phyloP scores from a whole-genome alignment of 2,797 vertebrate genomes.

The Esox masquinongy region DNA sequence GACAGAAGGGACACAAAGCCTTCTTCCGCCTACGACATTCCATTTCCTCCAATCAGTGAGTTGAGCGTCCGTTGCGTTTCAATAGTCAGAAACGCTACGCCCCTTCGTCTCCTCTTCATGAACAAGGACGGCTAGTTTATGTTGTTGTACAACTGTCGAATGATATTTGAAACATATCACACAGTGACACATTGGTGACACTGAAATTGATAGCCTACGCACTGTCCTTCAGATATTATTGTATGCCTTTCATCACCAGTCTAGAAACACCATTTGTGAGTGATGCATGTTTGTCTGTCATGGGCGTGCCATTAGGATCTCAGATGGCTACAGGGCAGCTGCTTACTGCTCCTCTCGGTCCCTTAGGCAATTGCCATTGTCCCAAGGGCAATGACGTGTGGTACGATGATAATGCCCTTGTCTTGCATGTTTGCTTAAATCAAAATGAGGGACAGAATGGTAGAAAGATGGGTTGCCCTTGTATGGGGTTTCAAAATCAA shows the following conservation, averaged over 20 bases:
- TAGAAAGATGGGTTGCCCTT: not conserved
- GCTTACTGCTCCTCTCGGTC: slow-evolving; percentile 43
- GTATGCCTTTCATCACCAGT: not conserved
- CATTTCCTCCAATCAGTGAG: slow-evolving; percentile 44
- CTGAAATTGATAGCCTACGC: not conserved
- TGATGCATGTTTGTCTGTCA: not conserved
- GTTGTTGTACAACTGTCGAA: not conserved
- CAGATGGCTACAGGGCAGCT: slow-evolving; percentile 62
- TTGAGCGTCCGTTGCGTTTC: not conserved
- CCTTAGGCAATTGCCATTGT: slow-evolving; percentile 49
- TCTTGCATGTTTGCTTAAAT: slow-evolving; percentile 31
- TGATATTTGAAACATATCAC: not conserved
- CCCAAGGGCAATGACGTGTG: slow-evolving; percentile 55
- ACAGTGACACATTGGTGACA: not conserved
- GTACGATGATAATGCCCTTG: slow-evolving; percentile 47
- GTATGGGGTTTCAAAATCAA: not conserved
- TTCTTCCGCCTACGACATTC: slow-evolving; percentile 49
- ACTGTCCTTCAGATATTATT: not conserved
- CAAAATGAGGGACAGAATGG: slow-evolving; percentile 59
- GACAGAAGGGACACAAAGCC: not conserved
- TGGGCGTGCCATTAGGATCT: slow-evolving; percentile 23
- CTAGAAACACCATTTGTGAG: not conserved
- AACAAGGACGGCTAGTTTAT: not conserved
- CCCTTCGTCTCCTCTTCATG: not conserved
- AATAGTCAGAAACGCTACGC: not conserved